A percentile compares a stretch with the other conserved stretches of the same genome.
Evolutionary conservation across 2,113 vertebrate genomes (phyloP).

Genomic region (Leiothrix lutea): DNA sequence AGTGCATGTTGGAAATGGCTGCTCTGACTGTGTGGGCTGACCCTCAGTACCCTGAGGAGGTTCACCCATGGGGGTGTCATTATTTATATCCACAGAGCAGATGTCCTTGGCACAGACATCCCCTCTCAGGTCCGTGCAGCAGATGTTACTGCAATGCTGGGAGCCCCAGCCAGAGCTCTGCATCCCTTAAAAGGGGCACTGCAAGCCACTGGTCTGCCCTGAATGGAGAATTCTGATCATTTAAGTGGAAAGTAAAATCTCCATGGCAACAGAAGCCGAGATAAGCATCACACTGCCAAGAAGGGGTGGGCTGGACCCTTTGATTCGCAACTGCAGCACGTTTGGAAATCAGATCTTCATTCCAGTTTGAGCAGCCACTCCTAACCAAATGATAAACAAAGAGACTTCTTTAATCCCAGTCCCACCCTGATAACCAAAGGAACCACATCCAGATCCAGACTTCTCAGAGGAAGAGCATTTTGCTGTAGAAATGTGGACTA

Average conservation of each 20-base stretch:
- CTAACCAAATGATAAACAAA: neutral
- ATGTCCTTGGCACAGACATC: neutral
- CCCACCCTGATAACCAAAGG: neutral
- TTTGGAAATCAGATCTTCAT: neutral
- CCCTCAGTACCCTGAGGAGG: neutral
- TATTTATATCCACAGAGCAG: neutral
- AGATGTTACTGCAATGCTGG: neutral
- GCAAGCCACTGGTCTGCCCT: neutral
- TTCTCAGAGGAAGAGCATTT: neutral
- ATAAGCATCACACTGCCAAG: neutral
- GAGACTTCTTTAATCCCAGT: neutral
- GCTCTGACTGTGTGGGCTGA: neutral
- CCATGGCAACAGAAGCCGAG: neutral
- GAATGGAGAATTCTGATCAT: neutral
- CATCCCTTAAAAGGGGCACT: accelerated
- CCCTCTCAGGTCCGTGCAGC: neutral
- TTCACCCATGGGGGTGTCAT: neutral
- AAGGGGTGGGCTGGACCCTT: neutral
- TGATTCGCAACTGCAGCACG: accelerated
- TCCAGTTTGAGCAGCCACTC: neutral
- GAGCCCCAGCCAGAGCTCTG: neutral
- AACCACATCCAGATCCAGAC: neutral
- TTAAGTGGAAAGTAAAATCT: constrained; percentile 15
- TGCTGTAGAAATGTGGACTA: neutral
- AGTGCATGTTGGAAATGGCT: neutral